Evolutionary conservation across 2,888 invertebrate genomes (phyloP), one percentile per base, ranked within the genome.

Genomic region (Sesamia inferens): DNA sequence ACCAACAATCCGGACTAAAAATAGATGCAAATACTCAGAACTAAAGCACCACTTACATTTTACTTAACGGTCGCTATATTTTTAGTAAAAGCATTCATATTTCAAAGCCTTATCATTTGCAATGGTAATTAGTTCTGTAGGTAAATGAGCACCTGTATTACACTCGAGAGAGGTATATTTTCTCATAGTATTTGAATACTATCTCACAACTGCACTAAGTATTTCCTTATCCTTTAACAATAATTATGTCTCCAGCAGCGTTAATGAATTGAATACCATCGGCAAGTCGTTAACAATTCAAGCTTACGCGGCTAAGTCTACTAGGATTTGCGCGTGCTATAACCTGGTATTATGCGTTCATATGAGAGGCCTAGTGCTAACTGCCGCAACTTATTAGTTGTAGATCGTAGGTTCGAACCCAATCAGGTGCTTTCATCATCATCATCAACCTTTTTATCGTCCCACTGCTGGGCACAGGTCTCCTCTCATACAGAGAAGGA

Each of bases 1-100:
- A 91, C 90, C 92, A 92, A 92, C 92, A 91, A 91, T 92, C 89
- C 88, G 81, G 76, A 88, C 93, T 94, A 93, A 93, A 93, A 93
- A 94, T 94, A 94, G 92, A 90, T 78, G 79, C 88, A 86, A 88
- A 86, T 88, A 90, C 88, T 88, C 81, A 88, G 87, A 90, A 88
- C 85, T 89, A 89, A 90, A 88, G 88, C 86, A 85, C 85, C 79
- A 79, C 86, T 87, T 85, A 88, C 88, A 86, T 87, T 88, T 88
- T 86, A 89, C 89, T 85, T 83, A 83, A 81, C 79, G 70, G 81
- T 79, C 57, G 64, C 65, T 78, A 80, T 84, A 82, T 85, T 83
- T 85, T 83, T 85, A 85, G 85, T 79, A 76, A 83, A 85, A 83
- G 78, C 79, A 79, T 79, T 64, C 73, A 70, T 78, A 82, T 78